Base-by-base conservation (phyloP, 1,140 invertebrate genomes). In the Leptinotarsa texana region DNA sequence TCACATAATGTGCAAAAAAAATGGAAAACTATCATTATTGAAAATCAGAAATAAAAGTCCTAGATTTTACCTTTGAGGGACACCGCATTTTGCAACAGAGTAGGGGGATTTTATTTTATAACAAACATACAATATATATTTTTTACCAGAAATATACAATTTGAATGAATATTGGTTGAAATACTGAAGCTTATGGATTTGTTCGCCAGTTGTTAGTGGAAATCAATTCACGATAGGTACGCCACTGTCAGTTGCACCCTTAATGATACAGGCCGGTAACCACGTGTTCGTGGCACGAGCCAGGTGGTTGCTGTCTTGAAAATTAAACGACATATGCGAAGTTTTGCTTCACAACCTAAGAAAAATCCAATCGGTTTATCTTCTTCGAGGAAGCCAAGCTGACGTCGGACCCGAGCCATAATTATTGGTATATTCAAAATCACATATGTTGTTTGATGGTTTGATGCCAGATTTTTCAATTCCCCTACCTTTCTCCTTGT, bases 271-370 rank as follows among this genome's bases (percentile, higher is more conserved):
- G 71, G 62, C 61, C 71, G 71, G 71, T 73, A 73, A 73, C 71
- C 71, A 73, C 71, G 71, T 73, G 71, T 73, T 73, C 71, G 6
- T 73, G 71, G 71, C 71, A 73, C 71, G 71, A 65, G 71, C 71
- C 71, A 73, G 71, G 71, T 73, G 71, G 71, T 73, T 73, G 71
- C 61, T 73, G 71, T 47, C 51, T 73, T 65, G 22, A 66, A 73
- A 73, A 73, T 73, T 73, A 48, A 65, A 73, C 71, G 71, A 63
- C 71, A 73, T 73, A 73, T 73, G 71, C 65, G 71, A 73, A 73
- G 63, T 73, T 73, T 73, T 72, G 70, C 11, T 63, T 73, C 71
- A 65, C 33, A 47, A 66, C 27, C 51, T 48, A 47, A 73, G 71
- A 73, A 73, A 73, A 73, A 73, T 65, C 63, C 61, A 73, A 73